Percentiles rank a stretch among this genome's conserved stretches.
Evolutionary conservation across 2,888 invertebrate species (phyloP).

Genomic region (Synergus japonicus): DNA sequence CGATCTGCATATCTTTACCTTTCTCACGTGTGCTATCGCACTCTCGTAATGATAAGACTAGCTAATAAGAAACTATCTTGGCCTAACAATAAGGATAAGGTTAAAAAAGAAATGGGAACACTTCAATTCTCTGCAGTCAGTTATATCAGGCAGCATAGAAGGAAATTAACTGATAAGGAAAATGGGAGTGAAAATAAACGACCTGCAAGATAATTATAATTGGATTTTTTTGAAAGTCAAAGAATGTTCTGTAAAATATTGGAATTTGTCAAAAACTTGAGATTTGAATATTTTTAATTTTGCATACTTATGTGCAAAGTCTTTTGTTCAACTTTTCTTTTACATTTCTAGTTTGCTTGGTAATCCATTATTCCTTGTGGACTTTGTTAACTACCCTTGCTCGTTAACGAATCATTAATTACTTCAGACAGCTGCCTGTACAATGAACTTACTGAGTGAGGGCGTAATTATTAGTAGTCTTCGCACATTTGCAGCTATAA

Average conservation of each 20-base stretch:
- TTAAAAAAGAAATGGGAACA: not conserved
- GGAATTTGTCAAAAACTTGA: no score
- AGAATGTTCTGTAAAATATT: no score
- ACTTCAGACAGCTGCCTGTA: no score
- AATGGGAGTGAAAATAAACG: not conserved
- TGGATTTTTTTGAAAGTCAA: no score
- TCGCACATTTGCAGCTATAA: not conserved
- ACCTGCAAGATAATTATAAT: no score
- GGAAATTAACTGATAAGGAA: not conserved
- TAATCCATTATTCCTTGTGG: constrained; percentile 10
- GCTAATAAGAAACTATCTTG: constrained; percentile 12
- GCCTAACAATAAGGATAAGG: not conserved
- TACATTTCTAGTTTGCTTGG: not conserved
- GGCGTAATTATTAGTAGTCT: not conserved
- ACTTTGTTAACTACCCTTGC: constrained; percentile 13
- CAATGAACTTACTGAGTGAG: not conserved
- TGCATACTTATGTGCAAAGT: no score
- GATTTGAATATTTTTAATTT: no score
- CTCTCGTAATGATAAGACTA: constrained; percentile 19
- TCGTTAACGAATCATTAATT: constrained; percentile 24
- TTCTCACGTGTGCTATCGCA: not conserved
- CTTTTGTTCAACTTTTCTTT: not conserved
- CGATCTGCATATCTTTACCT: constrained; percentile 39
- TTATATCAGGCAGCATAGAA: not conserved
- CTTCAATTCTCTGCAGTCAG: not conserved